Evolutionary conservation across 2,888 invertebrate genomes (phyloP).

Genomic region (Drosophila diplacantha): DNA sequence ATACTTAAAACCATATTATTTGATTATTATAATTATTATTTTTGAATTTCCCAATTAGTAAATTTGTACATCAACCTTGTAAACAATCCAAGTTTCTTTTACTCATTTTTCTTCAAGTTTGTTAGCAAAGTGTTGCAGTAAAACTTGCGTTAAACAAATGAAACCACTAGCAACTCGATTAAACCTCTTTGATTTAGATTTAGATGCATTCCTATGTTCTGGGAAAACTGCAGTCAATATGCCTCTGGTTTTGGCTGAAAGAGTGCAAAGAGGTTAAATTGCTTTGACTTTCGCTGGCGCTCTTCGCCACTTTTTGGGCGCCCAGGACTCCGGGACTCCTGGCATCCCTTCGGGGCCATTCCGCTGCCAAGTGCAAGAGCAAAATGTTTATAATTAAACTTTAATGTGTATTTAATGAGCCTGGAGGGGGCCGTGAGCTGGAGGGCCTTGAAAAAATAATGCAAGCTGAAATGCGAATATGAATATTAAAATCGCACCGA

Average conservation of each 20-base stretch:
- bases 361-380: slow-evolving; percentile 61
- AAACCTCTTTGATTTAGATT: background rate
- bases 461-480: slow-evolving; percentile 38
- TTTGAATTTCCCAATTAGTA: background rate
- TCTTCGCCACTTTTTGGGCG: slow-evolving; percentile 48
- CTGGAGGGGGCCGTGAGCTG: slow-evolving; percentile 9
- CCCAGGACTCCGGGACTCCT: slow-evolving; percentile 1
- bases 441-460: slow-evolving; percentile 31
- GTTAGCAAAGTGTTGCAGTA: background rate
- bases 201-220: background rate
- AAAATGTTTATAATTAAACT: slow-evolving; percentile 72
- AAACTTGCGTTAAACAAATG: background rate
- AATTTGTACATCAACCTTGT: background rate
- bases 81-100: background rate
- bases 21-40: too few relatives aligned
- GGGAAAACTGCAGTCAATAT: slow-evolving; percentile 22
- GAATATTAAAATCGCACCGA: slow-evolving; percentile 34
- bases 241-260: slow-evolving; percentile 10
- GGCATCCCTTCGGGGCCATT: slow-evolving; percentile 53
- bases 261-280: slow-evolving; percentile 52
- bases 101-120: background rate
- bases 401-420: slow-evolving; percentile 66
- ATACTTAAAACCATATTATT: background rate
- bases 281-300: slow-evolving; percentile 67
- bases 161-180: background rate